phyloP scores from a whole-genome alignment of 2,888 invertebrate species.

The Tyria jacobaeae region DNA sequence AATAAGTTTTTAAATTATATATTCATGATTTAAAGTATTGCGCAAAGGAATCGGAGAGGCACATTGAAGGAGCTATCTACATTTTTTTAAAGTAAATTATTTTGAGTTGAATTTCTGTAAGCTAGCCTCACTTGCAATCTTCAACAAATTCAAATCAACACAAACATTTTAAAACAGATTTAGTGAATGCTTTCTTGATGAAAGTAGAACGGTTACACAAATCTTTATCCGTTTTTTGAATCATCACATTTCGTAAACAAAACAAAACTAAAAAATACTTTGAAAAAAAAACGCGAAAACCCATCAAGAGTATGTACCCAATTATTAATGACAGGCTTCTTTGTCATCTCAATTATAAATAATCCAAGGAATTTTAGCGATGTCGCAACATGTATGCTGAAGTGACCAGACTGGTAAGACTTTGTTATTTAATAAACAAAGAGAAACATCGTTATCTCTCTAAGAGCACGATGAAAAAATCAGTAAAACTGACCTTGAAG shows the following conservation, averaged over 20 bases:
- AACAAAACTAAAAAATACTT: neutral
- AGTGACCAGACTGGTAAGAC: neutral
- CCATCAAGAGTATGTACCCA: no score
- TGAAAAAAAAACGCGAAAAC: no score
- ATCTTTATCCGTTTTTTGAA: constrained; percentile 10
- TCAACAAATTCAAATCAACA: no score
- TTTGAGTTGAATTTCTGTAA: no score
- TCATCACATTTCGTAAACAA: constrained; percentile 9
- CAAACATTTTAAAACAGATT: neutral
- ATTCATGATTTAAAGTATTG: no score
- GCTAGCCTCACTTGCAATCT: no score
- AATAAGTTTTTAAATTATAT: no score
- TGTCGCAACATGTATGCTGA: neutral
- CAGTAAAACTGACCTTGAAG: neutral
- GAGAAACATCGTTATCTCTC: neutral
- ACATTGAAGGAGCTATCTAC: no score
- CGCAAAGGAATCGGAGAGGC: no score
- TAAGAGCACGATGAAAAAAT: neutral
- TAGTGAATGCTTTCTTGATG: constrained; percentile 10
- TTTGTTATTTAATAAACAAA: neutral
- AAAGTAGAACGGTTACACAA: constrained; percentile 14
- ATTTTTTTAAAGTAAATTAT: no score
- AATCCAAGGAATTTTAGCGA: neutral
- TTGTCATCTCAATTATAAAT: neutral
- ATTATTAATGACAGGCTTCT: neutral